Evolutionary conservation across 2,113 vertebrate species (phyloP).

Genomic region (Lethenteron camtschaticum): DNA sequence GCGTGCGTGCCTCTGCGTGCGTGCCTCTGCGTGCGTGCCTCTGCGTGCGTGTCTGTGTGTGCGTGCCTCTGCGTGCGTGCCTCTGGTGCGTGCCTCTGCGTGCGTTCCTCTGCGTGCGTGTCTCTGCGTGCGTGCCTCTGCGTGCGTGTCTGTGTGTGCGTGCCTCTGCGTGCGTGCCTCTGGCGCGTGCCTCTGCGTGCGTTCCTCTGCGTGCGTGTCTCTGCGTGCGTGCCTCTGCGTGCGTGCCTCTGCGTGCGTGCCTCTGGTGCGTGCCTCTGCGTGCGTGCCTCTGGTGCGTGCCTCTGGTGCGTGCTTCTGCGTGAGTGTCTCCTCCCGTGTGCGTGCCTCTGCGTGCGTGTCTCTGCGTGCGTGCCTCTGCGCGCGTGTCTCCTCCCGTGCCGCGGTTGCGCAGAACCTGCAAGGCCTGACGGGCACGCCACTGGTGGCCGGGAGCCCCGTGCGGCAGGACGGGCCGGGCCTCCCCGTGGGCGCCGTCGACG

Average conservation of each 20-base stretch:
- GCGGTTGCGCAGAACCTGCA: constrained; percentile 46
- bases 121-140: no score
- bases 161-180: not conserved
- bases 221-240: not conserved
- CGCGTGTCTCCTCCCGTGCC: not conserved
- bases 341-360: not conserved
- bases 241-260: no score
- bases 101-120: no score
- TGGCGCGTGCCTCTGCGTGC: not conserved
- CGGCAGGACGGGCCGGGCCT: constrained; percentile 52
- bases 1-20: not conserved
- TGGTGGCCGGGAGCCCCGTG: constrained; percentile 78
- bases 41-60: no score
- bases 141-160: no score
- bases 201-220: not conserved
- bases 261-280: not conserved
- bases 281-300: no score
- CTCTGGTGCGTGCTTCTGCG: not conserved
- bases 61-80: no score
- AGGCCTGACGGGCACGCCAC: constrained; percentile 72
- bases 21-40: not conserved
- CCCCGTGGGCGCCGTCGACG: constrained; percentile 72
- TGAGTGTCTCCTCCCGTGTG: not conserved
- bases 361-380: not conserved
- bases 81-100: no score